Base-by-base conservation (phyloP, 1,140 invertebrate species). In the Drosophila burlai region DNA sequence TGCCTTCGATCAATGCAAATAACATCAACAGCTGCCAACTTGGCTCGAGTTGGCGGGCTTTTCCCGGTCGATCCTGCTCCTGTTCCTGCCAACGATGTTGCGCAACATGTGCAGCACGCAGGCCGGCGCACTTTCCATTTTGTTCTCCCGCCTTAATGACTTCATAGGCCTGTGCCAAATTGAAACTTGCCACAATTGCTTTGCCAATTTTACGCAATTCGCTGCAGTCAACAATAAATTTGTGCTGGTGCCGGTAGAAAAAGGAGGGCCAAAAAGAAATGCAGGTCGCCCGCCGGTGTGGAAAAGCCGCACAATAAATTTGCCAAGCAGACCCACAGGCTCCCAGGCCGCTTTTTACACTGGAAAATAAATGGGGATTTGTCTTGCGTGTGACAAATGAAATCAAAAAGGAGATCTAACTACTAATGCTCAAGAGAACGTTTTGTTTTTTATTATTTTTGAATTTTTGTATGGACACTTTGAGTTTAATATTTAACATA, bases 211-310 rank as follows among this genome's bases (percentile, higher is more conserved):
- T 84, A 90, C 85, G 84, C 85, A 90, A 90, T 87, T 87, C 84
- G 83, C 47, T 83, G 84, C 83, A 87, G 85, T 89, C 84, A 90
- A 85, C 84, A 90, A 84, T 84, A 90, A 89, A 89, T 89, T 89
- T 85, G 81, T 65, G 73, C 80, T 77, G 87, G 72, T 75, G 62
- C 67, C 46, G 61, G 55, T 49, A 42, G 46, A 40, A 58, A 78
- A 62, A 69, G 76, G 69, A 72, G 68, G 54, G 69, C 52, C 69
- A 73, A 40, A 72, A 78, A 78, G 78, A 90, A 90, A 89, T 90
- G 84, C 84, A 89, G 84, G 83, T 83, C 84, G 83, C 58, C 54
- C 54, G 54, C 21, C 49, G 60, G 47, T 36, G 47, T 52, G 55
- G 45, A 62, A 66, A 67, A 67, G 76, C 68, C 73, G 68, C 77